Evolutionary conservation across 1,140 invertebrate genomes (phyloP).

Genomic region (Eumaeus atala): DNA sequence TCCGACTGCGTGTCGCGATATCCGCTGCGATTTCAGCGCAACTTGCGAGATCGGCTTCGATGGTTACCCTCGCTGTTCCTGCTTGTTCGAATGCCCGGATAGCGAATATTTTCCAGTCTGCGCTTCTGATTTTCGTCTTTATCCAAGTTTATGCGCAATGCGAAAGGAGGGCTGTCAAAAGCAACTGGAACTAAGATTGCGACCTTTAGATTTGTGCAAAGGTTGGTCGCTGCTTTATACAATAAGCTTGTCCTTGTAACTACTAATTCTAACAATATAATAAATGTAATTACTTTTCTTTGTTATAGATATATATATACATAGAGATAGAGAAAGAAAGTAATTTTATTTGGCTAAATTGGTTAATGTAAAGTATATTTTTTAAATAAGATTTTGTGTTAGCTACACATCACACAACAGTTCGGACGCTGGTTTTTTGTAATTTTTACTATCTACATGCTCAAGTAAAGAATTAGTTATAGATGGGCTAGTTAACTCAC

Average conservation of each 20-base stretch:
- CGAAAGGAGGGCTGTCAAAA: slow-evolving; percentile 89
- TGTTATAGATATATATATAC: no score
- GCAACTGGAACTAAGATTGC: slow-evolving; percentile 85
- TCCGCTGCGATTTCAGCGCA: slow-evolving; percentile 88
- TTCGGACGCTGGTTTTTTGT: no score
- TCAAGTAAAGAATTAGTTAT: no score
- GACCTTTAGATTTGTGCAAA: slow-evolving; percentile 88
- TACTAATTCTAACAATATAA: neutral
- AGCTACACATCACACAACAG: no score
- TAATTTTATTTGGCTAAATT: no score
- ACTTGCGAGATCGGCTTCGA: slow-evolving; percentile 86
- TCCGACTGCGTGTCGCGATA: slow-evolving; percentile 83
- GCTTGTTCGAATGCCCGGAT: slow-evolving; percentile 81
- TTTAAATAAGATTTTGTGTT: no score
- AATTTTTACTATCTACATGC: no score
- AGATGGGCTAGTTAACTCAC: no score
- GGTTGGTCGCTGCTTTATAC: slow-evolving; percentile 68
- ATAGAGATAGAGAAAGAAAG: no score
- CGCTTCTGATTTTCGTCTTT: slow-evolving; percentile 87
- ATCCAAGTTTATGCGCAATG: slow-evolving; percentile 89
- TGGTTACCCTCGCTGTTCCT: slow-evolving; percentile 84
- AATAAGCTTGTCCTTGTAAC: neutral
- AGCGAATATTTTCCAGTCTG: slow-evolving; percentile 83
- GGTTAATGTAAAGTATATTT: no score
- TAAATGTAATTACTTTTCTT: neutral